Evolutionary conservation across 2,888 invertebrate genomes (phyloP).

Genomic region (Octodonta nipae): DNA sequence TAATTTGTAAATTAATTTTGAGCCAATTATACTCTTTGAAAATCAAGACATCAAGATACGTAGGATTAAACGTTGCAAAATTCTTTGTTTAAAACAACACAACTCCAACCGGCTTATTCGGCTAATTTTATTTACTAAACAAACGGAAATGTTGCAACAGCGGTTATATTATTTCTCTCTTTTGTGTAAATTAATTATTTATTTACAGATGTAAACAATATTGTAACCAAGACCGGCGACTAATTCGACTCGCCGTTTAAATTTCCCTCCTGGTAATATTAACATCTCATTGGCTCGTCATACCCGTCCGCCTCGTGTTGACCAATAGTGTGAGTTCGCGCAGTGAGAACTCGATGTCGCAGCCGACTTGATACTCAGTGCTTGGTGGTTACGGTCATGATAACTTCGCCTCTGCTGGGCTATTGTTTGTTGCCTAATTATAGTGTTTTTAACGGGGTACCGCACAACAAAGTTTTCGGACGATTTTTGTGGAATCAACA

Average conservation of each 20-base stretch:
- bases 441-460: conserved; percentile 10
- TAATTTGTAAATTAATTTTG: too few species aligned
- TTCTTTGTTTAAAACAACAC: too few species aligned
- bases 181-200: not conserved
- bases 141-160: too few species aligned
- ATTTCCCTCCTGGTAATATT: conserved; percentile 2
- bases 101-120: too few species aligned
- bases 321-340: not conserved
- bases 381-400: conserved; percentile 37
- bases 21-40: too few species aligned
- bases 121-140: too few species aligned
- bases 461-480: conserved; percentile 21
- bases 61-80: too few species aligned
- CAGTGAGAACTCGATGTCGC: not conserved
- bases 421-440: conserved; percentile 37
- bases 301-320: not conserved
- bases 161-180: not conserved
- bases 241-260: not conserved
- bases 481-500: conserved; percentile 31
- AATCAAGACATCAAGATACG: too few species aligned
- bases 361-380: conserved; percentile 31
- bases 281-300: not conserved
- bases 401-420: conserved; percentile 39
- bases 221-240: not conserved
- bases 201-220: not conserved